Evolutionary conservation across 2,888 invertebrate species (phyloP).

Genomic region (Cacoxenus indagator): DNA sequence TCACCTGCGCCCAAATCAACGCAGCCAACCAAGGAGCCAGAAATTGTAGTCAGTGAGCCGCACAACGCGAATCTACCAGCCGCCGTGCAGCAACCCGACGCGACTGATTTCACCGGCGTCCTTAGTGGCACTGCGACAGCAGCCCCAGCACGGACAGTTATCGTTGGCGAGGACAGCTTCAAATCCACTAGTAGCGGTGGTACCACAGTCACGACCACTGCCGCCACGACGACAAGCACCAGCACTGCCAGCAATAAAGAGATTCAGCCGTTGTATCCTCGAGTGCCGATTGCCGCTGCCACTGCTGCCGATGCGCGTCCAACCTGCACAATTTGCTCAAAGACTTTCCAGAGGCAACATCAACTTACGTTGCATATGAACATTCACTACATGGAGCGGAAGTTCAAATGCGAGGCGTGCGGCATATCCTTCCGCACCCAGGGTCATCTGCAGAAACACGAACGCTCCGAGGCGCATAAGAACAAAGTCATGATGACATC

Average conservation of each 20-base stretch:
- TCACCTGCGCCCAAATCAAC: background rate
- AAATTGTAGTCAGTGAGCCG: slow-evolving; percentile 4
- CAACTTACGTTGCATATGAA: slow-evolving; percentile 93
- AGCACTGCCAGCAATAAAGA: slow-evolving; percentile 39
- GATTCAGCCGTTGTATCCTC: slow-evolving; percentile 71
- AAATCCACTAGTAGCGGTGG: slow-evolving; percentile 70
- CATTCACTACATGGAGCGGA: slow-evolving; percentile 94
- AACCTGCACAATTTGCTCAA: slow-evolving; percentile 88
- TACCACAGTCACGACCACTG: slow-evolving; percentile 13
- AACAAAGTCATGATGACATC: slow-evolving; percentile 93
- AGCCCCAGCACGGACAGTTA: slow-evolving; percentile 65
- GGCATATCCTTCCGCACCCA: slow-evolving; percentile 90
- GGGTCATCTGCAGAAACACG: slow-evolving; percentile 94
- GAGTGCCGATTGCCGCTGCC: slow-evolving; percentile 65
- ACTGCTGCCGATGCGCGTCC: slow-evolving; percentile 77
- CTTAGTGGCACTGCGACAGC: slow-evolving; percentile 56
- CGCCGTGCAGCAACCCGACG: slow-evolving; percentile 64
- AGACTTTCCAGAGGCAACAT: slow-evolving; percentile 91
- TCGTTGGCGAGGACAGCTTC: slow-evolving; percentile 77
- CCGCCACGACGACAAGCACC: slow-evolving; percentile 32
- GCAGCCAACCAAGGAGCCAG: background rate
- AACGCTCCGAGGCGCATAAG: slow-evolving; percentile 90
- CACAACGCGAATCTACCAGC: slow-evolving; percentile 61
- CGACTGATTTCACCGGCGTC: slow-evolving; percentile 66
- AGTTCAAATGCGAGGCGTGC: slow-evolving; percentile 92